These are phyloP conservation scores for Lithophane leautieri DNA, from an alignment of 2,888 invertebrate species.

Conservation along the genomic window DNA sequence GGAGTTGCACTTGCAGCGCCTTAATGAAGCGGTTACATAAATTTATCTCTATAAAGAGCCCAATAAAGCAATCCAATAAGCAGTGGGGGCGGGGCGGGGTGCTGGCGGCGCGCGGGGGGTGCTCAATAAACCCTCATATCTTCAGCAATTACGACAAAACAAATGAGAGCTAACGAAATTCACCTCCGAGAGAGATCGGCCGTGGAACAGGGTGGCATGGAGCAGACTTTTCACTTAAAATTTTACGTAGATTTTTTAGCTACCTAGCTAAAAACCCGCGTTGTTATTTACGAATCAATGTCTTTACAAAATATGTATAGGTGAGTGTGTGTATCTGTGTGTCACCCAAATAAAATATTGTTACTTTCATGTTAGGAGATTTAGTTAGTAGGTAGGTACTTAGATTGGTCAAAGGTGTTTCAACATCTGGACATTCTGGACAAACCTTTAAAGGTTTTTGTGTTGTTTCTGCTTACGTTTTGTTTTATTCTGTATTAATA, in stretches of 20 bases:
- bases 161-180: conserved; percentile 89
- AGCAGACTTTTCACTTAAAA: conserved; percentile 58
- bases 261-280: background rate
- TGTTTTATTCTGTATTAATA: background rate
- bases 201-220: conserved; percentile 66
- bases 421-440: too few relatives aligned
- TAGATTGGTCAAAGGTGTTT: background rate
- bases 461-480: background rate
- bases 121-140: conserved; percentile 84
- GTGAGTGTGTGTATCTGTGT: too few relatives aligned
- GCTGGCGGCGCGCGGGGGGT: conserved; percentile 61
- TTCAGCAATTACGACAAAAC: conserved; percentile 88
- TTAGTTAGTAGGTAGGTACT: too few relatives aligned
- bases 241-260: background rate
- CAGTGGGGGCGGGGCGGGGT: conserved; percentile 70
- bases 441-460: too few relatives aligned
- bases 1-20: conserved; percentile 61
- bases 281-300: background rate
- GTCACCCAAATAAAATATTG: too few relatives aligned
- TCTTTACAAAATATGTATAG: too few relatives aligned
- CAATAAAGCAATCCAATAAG: conserved; percentile 86
- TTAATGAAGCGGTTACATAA: conserved; percentile 82
- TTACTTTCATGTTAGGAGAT: too few relatives aligned
- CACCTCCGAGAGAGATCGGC: conserved; percentile 83
- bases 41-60: conserved; percentile 77